phyloP scores from a whole-genome alignment of 2,113 vertebrate genomes.

The Prolemur simus region DNA sequence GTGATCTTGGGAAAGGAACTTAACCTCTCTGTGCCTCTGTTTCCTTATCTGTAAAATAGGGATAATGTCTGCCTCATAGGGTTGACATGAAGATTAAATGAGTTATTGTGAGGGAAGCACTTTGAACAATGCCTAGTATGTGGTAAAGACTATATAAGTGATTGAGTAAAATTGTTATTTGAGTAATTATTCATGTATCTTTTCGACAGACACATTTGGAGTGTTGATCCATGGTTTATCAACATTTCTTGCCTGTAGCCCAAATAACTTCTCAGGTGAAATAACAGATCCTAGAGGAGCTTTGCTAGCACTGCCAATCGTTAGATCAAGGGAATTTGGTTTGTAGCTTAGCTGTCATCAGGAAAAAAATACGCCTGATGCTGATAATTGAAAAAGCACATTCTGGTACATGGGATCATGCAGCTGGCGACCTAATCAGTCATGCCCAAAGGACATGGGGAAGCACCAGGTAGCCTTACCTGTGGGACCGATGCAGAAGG shows the following conservation, averaged over 20 bases:
- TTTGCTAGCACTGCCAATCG: background rate
- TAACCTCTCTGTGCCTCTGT: background rate
- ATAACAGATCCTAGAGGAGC: background rate
- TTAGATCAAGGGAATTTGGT: background rate
- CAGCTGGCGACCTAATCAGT: background rate
- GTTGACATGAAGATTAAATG: background rate
- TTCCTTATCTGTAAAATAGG: slow-evolving; percentile 11
- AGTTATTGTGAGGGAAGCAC: background rate
- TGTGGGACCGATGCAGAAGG: background rate
- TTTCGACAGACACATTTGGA: background rate
- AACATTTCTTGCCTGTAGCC: background rate
- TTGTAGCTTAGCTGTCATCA: background rate
- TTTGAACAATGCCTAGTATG: background rate
- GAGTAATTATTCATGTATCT: background rate
- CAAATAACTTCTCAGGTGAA: slow-evolving; percentile 33
- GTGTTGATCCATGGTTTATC: background rate
- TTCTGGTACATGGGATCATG: background rate
- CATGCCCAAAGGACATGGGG: background rate
- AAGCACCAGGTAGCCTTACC: background rate
- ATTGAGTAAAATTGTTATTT: background rate
- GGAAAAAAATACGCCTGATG: background rate
- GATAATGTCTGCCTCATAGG: background rate
- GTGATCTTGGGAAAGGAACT: background rate
- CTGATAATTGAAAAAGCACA: background rate
- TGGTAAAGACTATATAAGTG: background rate